Evolutionary conservation across 1,140 invertebrate species (phyloP).

Genomic region (Sweltsa coloradensis): DNA sequence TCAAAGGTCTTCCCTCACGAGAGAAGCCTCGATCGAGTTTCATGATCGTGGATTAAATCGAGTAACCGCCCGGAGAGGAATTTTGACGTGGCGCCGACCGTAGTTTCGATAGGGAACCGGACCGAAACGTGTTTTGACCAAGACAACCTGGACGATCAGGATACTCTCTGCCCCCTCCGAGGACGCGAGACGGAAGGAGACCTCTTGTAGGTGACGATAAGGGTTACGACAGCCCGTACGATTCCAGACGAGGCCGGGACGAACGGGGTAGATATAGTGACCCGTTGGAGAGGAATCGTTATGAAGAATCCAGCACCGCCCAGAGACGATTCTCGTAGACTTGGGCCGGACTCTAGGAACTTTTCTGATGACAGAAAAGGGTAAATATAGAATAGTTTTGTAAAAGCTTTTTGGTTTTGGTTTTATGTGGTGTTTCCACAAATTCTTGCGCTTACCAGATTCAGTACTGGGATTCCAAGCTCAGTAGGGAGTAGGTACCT

Average conservation of each 20-base stretch:
- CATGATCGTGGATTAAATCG: constrained; percentile 29
- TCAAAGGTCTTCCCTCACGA: constrained; percentile 17
- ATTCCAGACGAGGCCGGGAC: constrained; percentile 23
- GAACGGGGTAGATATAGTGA: constrained; percentile 10
- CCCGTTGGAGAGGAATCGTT: constrained; percentile 6
- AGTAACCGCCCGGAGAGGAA: constrained; percentile 20
- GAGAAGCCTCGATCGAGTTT: constrained; percentile 24
- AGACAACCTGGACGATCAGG: constrained; percentile 1
- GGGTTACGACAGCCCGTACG: constrained; percentile 29
- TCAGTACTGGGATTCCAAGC: too few species aligned
- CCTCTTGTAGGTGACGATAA: constrained; percentile 21
- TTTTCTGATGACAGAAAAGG: constrained; percentile 9
- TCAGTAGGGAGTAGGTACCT: too few species aligned
- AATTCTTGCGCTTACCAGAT: too few species aligned
- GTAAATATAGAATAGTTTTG: too few species aligned
- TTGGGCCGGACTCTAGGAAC: constrained; percentile 10
- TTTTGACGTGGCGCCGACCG: constrained; percentile 6
- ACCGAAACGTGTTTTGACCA: background rate
- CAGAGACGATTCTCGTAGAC: constrained; percentile 8
- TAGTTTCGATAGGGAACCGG: background rate
- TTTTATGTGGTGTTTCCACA: too few species aligned
- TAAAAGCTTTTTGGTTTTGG: too few species aligned
- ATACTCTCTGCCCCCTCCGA: constrained; percentile 7
- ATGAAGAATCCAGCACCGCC: constrained; percentile 7
- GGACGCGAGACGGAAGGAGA: constrained; percentile 29